Conservation (phyloP, 2,888 invertebrate species). For the Eustalomyia histrio region DNA sequence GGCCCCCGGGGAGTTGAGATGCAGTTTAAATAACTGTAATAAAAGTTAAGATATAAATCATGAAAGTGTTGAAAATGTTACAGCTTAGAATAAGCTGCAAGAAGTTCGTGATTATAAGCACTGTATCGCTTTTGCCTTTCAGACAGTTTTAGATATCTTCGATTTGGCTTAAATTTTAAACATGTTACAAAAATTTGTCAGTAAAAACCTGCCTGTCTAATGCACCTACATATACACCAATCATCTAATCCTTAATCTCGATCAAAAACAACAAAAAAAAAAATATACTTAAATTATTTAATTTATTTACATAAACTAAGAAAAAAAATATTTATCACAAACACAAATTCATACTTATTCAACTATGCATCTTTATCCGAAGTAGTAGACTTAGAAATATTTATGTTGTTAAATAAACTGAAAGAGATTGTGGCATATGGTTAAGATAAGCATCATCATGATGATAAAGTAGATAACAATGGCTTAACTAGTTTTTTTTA, state of each 20-base stretch:
- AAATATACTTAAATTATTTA: slow-evolving; percentile 26
- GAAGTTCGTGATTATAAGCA: no score
- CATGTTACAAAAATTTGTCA: no score
- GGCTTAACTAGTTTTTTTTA: not conserved
- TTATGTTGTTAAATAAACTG: slow-evolving; percentile 50
- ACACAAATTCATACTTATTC: not conserved
- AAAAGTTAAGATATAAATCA: no score
- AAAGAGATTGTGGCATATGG: slow-evolving; percentile 40
- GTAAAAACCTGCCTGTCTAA: no score
- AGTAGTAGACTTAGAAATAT: slow-evolving; percentile 30
- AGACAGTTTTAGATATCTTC: no score
- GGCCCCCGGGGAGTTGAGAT: no score
- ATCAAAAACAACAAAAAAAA: not conserved
- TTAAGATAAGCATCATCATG: not conserved
- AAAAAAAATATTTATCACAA: not conserved
- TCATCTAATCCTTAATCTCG: not conserved
- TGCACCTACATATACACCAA: not conserved
- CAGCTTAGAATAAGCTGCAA: no score
- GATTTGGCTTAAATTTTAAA: no score
- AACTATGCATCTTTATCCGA: slow-evolving; percentile 14
- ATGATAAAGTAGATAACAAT: not conserved
- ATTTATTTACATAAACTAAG: slow-evolving; percentile 50
- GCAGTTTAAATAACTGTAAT: no score
- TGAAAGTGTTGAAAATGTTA: no score
- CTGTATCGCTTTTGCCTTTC: no score